These are phyloP conservation scores for Turnix velox DNA, from an alignment of 2,113 vertebrate species.

Conservation along the genomic window DNA sequence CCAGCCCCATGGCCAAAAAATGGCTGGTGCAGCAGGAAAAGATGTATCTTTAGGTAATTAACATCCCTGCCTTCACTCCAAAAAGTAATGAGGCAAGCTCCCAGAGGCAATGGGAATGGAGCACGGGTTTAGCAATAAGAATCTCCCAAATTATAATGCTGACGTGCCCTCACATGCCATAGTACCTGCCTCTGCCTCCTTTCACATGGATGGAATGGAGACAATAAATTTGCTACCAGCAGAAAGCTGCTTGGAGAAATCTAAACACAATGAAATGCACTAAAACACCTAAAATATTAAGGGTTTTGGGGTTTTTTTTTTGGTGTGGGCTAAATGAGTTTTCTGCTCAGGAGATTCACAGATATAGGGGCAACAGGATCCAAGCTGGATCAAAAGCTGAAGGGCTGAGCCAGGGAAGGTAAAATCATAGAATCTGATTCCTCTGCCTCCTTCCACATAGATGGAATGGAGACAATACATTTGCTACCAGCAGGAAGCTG, in stretches of 20 bases:
- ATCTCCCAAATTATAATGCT: neutral
- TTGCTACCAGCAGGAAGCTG: neutral
- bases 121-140: neutral
- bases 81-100: neutral
- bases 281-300: too few species aligned
- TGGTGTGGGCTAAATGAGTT: too few species aligned
- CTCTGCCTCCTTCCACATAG: neutral
- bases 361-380: neutral
- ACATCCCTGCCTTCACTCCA: neutral
- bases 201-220: neutral
- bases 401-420: neutral
- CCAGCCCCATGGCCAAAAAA: neutral
- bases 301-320: too few species aligned
- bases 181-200: neutral
- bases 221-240: neutral
- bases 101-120: neutral
- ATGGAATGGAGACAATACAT: neutral
- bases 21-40: neutral
- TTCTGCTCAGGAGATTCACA: neutral
- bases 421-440: neutral
- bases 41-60: conserved; percentile 2
- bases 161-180: neutral
- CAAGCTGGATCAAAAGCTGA: neutral
- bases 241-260: neutral
- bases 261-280: too few species aligned